Percentiles rank a stretch among this genome's conserved stretches.
Conservation (phyloP, 2,113 vertebrate species). For the Vulpes ferrilata region DNA sequence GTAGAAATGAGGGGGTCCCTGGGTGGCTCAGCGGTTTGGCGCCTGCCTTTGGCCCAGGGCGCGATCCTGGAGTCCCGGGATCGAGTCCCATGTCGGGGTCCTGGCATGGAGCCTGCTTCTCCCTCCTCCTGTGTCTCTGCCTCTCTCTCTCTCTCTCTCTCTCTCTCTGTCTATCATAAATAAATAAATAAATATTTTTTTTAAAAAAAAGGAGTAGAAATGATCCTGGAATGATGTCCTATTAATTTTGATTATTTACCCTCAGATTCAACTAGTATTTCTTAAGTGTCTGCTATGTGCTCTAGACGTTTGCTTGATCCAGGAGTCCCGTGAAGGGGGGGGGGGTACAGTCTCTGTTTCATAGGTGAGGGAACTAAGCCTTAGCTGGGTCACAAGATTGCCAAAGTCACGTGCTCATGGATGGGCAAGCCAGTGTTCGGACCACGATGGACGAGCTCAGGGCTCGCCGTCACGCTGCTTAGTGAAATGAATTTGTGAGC, state of each 20-base stretch:
- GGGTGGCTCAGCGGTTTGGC: no score
- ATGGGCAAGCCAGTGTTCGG: not conserved
- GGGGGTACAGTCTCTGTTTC: not conserved
- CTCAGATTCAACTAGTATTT: not conserved
- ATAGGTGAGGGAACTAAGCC: not conserved
- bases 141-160: no score
- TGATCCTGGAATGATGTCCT: not conserved
- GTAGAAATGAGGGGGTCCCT: not conserved
- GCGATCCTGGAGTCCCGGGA: no score
- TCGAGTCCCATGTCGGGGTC: no score
- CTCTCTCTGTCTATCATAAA: no score
- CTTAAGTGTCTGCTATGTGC: not conserved
- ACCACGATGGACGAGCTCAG: not conserved
- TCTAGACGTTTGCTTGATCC: not conserved
- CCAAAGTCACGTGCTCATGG: not conserved
- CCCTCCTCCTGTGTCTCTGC: no score
- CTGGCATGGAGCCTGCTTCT: no score
- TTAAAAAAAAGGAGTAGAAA: constrained; percentile 35
- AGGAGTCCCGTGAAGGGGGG: not conserved
- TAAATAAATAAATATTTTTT: no score
- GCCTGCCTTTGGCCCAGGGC: no score
- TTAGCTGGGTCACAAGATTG: not conserved
- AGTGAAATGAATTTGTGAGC: not conserved
- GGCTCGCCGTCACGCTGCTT: not conserved
- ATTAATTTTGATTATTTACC: constrained; percentile 13